phyloP scores from a whole-genome alignment of 2,888 invertebrate genomes.

The Steinernema hermaphroditum region DNA sequence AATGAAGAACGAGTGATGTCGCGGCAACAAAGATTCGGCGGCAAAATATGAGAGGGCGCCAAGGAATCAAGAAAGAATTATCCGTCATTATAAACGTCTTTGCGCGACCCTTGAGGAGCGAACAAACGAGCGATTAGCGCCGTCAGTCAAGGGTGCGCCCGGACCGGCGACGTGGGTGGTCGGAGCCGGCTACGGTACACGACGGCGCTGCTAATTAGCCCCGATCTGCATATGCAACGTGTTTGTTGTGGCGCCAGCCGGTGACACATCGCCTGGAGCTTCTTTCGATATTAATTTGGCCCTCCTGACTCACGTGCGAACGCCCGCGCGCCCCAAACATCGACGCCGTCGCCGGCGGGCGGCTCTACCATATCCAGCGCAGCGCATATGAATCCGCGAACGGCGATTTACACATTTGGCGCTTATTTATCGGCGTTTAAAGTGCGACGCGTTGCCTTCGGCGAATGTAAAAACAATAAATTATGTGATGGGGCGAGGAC shows the following conservation, averaged over 20 bases:
- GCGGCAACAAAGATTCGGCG: conserved; percentile 22
- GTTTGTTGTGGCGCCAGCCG: conserved; percentile 9
- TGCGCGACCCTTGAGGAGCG: conserved; percentile 29
- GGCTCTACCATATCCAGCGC: conserved; percentile 1
- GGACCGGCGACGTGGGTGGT: conserved; percentile 21
- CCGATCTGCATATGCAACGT: background rate
- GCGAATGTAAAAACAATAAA: conserved; percentile 29
- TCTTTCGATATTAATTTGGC: conserved; percentile 30
- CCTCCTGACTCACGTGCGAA: conserved; percentile 31
- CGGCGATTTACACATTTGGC: conserved; percentile 28
- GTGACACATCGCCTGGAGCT: conserved; percentile 26
- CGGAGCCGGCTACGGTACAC: background rate
- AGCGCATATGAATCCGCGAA: conserved; percentile 26
- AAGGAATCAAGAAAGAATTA: conserved; percentile 28
- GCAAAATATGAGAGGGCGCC: conserved; percentile 22
- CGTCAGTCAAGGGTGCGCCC: conserved; percentile 12
- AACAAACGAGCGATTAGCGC: conserved; percentile 31
- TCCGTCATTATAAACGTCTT: conserved; percentile 31
- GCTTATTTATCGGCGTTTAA: conserved; percentile 28
- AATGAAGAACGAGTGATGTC: conserved; percentile 30
- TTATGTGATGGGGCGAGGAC: conserved; percentile 27
- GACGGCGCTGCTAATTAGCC: background rate
- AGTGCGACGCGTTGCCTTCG: conserved; percentile 2
- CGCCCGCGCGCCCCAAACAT: background rate
- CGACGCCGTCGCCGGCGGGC: background rate